Evolutionary conservation across 53 echinoderm and acorn worm species (phyloP).

Genomic region (Echinarachnius parma): DNA sequence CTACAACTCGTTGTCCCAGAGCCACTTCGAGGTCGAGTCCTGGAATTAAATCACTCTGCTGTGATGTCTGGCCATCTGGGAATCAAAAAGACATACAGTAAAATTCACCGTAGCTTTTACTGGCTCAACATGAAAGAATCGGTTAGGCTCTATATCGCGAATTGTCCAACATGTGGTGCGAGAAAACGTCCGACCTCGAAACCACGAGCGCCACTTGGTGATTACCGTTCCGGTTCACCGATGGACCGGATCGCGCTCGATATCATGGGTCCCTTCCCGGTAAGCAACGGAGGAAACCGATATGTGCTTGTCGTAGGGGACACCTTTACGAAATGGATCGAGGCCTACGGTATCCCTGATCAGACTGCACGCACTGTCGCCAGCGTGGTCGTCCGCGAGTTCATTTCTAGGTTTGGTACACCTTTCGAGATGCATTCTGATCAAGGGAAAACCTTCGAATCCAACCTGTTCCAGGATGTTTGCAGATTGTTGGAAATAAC

Average conservation of each 20-base stretch:
- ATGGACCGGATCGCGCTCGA: conserved; percentile 67
- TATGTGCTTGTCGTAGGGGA: conserved; percentile 60
- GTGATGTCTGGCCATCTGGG: conserved; percentile 50
- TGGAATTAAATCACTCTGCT: conserved; percentile 37
- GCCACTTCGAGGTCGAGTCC: conserved; percentile 25
- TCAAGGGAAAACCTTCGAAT: conserved; percentile 65
- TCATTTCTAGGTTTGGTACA: conserved; percentile 53
- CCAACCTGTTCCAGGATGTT: conserved; percentile 48
- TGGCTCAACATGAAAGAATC: conserved; percentile 48
- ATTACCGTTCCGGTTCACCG: conserved; percentile 49
- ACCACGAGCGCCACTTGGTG: conserved; percentile 51
- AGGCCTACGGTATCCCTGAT: conserved; percentile 68
- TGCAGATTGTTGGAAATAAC: conserved; percentile 58
- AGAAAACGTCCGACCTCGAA: conserved; percentile 44
- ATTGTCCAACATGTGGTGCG: conserved; percentile 60
- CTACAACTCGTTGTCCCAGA: conserved; percentile 50
- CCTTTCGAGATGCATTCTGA: conserved; percentile 64
- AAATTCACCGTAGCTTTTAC: conserved; percentile 40
- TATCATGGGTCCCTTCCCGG: conserved; percentile 64
- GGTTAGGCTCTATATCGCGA: conserved; percentile 37
- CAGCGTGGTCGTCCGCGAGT: conserved; percentile 43
- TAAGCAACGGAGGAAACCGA: conserved; percentile 47
- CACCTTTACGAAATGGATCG: conserved; percentile 61
- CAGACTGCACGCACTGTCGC: conserved; percentile 59
- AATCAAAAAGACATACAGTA: conserved; percentile 52